Evolutionary conservation across 2,888 invertebrate species (phyloP), one percentile per base, ranked within the genome.

Genomic region (Dimorphilus gyrociliatus): DNA sequence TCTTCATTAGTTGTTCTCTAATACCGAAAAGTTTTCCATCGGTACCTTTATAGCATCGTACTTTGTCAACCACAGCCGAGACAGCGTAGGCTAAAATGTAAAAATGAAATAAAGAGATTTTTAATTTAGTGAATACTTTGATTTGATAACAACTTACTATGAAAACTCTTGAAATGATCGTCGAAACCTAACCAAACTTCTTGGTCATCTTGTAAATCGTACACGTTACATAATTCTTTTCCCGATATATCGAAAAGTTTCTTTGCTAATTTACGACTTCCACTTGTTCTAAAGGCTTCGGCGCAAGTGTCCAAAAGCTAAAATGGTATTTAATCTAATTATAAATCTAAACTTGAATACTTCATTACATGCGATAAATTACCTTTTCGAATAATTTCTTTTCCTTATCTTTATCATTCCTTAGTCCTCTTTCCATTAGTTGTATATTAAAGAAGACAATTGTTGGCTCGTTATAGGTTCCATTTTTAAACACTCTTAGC

Each of bases 401-500:
- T n/a, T n/a, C n/a, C n/a, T n/a, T n/a, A n/a, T n/a, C n/a, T n/a
- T n/a, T n/a, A n/a, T n/a, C n/a, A n/a, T n/a, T n/a, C 25, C 5
- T 25, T 14, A 46, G 36, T 1, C 58, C 58, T 36, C 50, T 46
- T 13, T 38, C 32, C 6, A 57, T 56, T 27, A 52, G 51, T 13
- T 50, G 40, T 16, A 57, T 19, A 40, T 60, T 61, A 44, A 61
- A 60, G 40, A 45, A 55, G 33, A 58, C 48, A 8, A 44, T 40
- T 18, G 46, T 41, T 7, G 42, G 42, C 19, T 45, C 40, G 17
- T 50, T 47, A 15, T 43, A 34, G 10, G 39, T 40, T 14, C 60
- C 60, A 44, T 60, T 60, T 34, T 56, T 52, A 46, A 47, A 51
- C 3, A 59, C 51, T n/a, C n/a, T n/a, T n/a, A n/a, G n/a, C n/a